Conservation (phyloP, 2,113 vertebrate species). For the Agelaius tricolor region DNA sequence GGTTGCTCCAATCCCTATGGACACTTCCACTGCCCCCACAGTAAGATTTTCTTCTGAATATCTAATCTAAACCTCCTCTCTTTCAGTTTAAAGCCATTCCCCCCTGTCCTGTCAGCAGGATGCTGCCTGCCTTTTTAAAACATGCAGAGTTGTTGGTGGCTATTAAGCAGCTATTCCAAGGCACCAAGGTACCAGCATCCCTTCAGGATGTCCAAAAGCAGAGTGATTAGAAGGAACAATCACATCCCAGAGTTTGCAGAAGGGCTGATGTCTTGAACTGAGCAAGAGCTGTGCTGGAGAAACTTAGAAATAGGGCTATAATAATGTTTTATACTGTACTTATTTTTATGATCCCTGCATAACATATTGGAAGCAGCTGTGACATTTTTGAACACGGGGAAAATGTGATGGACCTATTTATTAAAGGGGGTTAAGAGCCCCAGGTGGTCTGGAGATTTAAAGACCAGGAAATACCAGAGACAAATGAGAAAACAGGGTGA, state of each 20-base stretch:
- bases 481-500: conserved; percentile 54
- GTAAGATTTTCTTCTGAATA: background rate
- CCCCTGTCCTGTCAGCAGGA: background rate
- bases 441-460: conserved; percentile 61
- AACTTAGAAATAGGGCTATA: background rate
- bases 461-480: conserved; percentile 56
- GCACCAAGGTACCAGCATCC: background rate
- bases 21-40: background rate
- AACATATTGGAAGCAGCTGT: conserved; percentile 61
- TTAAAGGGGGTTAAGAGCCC: conserved; percentile 54
- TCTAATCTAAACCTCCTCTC: background rate
- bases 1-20: background rate
- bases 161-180: background rate
- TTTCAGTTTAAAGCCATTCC: background rate
- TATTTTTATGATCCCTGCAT: conserved; percentile 24
- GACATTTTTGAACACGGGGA: background rate
- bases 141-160: background rate
- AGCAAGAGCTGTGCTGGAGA: background rate
- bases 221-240: background rate
- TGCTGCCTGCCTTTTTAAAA: background rate
- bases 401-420: conserved; percentile 58
- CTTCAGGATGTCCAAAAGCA: background rate
- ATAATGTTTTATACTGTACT: conserved; percentile 53
- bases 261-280: background rate
- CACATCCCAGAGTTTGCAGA: background rate